Percentiles rank a stretch among this genome's conserved stretches.
Conservation (phyloP, 2,888 invertebrate species). For the Tenodera sinensis region DNA sequence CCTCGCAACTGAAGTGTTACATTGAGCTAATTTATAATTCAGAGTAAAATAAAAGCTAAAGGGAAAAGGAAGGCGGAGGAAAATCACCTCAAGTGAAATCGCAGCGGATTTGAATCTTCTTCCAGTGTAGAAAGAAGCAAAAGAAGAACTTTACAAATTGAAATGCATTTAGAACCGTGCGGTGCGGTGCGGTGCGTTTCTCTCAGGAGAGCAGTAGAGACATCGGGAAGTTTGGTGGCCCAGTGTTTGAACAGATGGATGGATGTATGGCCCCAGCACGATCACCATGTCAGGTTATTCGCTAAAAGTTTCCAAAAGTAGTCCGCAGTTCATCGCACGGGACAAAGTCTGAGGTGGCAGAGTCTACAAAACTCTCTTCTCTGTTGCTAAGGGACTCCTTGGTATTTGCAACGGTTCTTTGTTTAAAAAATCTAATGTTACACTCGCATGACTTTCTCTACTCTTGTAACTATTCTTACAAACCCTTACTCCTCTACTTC, state of each 20-base stretch:
- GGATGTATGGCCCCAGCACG: not conserved
- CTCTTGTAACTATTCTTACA: too few species aligned
- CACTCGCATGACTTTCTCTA: too few species aligned
- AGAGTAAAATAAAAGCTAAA: not conserved
- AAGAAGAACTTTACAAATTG: slow-evolving; percentile 4
- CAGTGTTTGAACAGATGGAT: not conserved
- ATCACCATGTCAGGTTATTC: not conserved
- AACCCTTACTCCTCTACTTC: too few species aligned
- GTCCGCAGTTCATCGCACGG: not conserved
- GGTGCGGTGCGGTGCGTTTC: not conserved
- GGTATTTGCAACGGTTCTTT: not conserved
- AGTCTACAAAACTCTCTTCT: not conserved
- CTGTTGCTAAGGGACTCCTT: not conserved
- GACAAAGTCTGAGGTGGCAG: not conserved
- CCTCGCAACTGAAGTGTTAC: not conserved
- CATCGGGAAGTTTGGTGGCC: not conserved
- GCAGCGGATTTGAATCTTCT: not conserved
- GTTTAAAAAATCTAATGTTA: not conserved
- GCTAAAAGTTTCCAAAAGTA: not conserved
- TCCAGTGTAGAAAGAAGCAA: not conserved
- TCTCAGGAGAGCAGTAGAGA: not conserved
- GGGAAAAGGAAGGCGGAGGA: not conserved
- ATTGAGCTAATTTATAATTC: not conserved
- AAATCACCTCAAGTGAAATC: not conserved
- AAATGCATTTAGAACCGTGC: slow-evolving; percentile 15